Conservation (phyloP, 2,797 vertebrate species). For the Neomorphus geoffroyi region DNA sequence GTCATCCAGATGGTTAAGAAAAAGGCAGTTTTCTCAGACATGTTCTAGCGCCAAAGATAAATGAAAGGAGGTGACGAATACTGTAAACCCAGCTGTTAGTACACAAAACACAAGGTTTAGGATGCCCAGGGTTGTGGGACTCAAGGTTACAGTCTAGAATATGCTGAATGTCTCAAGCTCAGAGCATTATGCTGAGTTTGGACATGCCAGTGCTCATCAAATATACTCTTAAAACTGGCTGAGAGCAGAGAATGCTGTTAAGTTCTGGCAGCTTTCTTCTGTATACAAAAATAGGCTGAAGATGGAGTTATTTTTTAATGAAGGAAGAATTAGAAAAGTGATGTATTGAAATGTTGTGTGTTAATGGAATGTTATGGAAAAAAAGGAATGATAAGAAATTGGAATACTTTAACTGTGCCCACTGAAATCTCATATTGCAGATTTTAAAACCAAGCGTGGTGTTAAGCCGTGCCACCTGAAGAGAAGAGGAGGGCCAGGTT, state of each 20-base stretch:
- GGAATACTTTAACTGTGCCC: background rate
- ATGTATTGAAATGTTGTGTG: background rate
- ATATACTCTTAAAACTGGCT: background rate
- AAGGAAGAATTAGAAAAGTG: background rate
- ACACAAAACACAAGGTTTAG: background rate
- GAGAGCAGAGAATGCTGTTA: background rate
- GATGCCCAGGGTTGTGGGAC: background rate
- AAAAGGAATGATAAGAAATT: background rate
- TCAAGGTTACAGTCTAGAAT: background rate
- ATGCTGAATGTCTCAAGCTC: background rate
- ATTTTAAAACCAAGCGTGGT: background rate
- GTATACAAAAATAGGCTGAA: background rate
- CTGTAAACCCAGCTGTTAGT: background rate
- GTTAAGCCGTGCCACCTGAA: background rate
- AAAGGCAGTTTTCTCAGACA: background rate
- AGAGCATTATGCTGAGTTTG: background rate
- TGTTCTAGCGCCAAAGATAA: background rate
- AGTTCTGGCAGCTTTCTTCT: background rate
- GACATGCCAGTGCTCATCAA: background rate
- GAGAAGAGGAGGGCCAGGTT: background rate
- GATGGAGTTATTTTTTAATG: background rate
- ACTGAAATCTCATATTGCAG: too few species aligned
- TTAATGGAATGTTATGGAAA: background rate
- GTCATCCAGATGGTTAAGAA: background rate
- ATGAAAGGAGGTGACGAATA: background rate